Evolutionary conservation across 2,113 vertebrate species (phyloP).

Genomic region (Salvelinus namaycush): DNA sequence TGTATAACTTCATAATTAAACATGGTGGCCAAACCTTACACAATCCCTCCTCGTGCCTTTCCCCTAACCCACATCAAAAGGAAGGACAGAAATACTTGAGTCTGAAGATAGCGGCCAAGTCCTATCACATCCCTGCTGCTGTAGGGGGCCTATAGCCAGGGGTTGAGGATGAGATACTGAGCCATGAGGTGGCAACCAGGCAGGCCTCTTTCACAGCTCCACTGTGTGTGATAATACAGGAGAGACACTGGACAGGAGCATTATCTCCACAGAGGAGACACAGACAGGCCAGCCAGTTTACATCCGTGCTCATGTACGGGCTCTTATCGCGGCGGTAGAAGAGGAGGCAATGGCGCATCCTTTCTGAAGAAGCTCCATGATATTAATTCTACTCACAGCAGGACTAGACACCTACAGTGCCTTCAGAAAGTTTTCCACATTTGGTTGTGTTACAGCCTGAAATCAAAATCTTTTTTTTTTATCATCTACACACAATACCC

Average conservation of each 20-base stretch:
- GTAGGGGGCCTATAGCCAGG: not conserved
- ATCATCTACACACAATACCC: too few species aligned
- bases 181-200: not conserved
- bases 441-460: too few species aligned
- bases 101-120: not conserved
- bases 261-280: not conserved
- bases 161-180: slow-evolving; percentile 5
- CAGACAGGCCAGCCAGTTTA: not conserved
- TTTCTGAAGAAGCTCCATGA: not conserved
- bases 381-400: not conserved
- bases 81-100: not conserved
- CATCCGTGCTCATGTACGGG: slow-evolving; percentile 16
- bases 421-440: not conserved
- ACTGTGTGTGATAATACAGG: slow-evolving; percentile 4
- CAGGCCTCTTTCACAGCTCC: not conserved
- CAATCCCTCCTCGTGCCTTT: not conserved
- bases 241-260: not conserved
- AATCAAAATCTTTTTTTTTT: too few species aligned
- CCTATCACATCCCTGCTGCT: not conserved
- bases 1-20: not conserved
- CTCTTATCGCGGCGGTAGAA: not conserved
- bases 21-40: not conserved
- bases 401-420: not conserved
- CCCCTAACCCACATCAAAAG: not conserved
- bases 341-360: not conserved